A percentile compares a stretch with the other conserved stretches of the same genome.
phyloP scores from a whole-genome alignment of 2,113 vertebrate species.

The Coregonus clupeaformis region DNA sequence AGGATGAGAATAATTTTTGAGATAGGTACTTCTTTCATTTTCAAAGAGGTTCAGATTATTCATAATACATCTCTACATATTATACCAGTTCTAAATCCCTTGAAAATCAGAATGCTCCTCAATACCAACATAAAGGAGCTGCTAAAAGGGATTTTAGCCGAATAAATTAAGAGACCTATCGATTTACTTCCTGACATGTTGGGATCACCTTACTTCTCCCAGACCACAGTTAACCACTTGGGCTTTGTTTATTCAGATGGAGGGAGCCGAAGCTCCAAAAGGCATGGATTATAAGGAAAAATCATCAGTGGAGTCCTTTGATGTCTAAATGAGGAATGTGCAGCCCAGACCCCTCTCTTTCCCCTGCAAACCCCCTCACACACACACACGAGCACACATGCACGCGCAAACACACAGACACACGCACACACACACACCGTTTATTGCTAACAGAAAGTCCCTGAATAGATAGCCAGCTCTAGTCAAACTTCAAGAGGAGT shows the following conservation, averaged over 20 bases:
- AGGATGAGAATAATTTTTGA: conserved; percentile 63
- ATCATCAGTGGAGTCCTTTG: conserved; percentile 83
- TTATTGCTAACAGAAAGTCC: conserved; percentile 79
- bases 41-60: conserved; percentile 75
- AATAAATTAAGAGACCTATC: conserved; percentile 73
- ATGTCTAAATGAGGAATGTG: conserved; percentile 86
- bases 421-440: conserved; percentile 44
- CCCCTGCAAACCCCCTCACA: conserved; percentile 40
- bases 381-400: conserved; percentile 2
- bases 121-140: conserved; percentile 75
- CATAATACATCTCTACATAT: conserved; percentile 68
- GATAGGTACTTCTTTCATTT: conserved; percentile 72
- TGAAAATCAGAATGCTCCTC: conserved; percentile 70
- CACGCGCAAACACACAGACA: too few species aligned
- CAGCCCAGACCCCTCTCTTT: conserved; percentile 78
- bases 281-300: conserved; percentile 78
- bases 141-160: conserved; percentile 66
- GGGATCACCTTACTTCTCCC: conserved; percentile 74
- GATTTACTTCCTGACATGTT: conserved; percentile 65
- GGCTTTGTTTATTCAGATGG: conserved; percentile 86
- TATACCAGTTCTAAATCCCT: conserved; percentile 73
- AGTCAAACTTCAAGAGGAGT: conserved; percentile 70
- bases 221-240: conserved; percentile 68
- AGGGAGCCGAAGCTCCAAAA: conserved; percentile 76
- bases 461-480: conserved; percentile 45